Base-by-base conservation (phyloP, 2,797 vertebrate genomes). In the Psittacula derbiana region DNA sequence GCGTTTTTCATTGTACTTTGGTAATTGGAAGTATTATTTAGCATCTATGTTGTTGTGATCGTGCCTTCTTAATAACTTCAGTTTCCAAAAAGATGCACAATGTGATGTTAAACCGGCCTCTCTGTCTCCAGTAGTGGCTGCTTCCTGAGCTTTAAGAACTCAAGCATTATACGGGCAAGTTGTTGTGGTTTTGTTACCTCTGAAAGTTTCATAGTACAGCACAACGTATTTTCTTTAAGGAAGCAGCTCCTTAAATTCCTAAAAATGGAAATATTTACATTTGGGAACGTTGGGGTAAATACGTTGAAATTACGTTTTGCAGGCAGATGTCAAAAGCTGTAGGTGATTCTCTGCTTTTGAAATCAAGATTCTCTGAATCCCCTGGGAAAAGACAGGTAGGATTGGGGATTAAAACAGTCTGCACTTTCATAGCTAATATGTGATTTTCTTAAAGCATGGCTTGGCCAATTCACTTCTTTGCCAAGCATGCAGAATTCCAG, bases 51-150 rank as follows among this genome's bases (percentile, higher is more conserved):
- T 70, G 15, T n/a, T 33, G 38, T 69, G 55, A 23, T 23, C 2
- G 1, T 53, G 3, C 24, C n/a, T 92, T 84, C 53, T 60, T 69
- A 86, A 57, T 64, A 61, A 41, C 23, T 46, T 86, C 11, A 53
- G 8, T 87, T 70, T 64, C 0, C 47, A 20, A 19, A 74, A 36
- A 6, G 14, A 10, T 2, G 0, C 30, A 18, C 8, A 46, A 2
- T 67, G 17, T 16, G 20, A 6, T 52, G 43, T 40, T 80, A 52
- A 88, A 83, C 19, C 61, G 36, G 10, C 18, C 6, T 61, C 8
- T 84, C 72, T 62, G 27, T 66, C 20, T 91, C 43, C 20, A 24
- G 14, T 40, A 70, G 30, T 31, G 27, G 9, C 64, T 90, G 15
- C 60, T 87, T 88, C 50, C 62, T 60, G 33, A 64, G 19, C 30